Evolutionary conservation across 2,113 vertebrate genomes (phyloP).

Genomic region (Naja naja): DNA sequence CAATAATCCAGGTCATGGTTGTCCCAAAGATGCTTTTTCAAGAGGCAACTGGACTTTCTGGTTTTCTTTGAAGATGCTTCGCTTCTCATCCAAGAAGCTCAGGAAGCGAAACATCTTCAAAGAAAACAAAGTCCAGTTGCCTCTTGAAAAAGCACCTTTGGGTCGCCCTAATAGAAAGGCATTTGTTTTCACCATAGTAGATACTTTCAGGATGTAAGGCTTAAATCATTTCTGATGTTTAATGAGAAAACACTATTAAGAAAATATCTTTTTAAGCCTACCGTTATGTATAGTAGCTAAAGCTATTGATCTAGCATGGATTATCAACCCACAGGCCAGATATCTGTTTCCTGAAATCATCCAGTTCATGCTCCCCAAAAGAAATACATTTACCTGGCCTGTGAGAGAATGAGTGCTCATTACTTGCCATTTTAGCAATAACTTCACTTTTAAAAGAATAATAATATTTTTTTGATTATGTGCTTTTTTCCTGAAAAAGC

Average conservation of each 20-base stretch:
- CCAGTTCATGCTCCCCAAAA: neutral
- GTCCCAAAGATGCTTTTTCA: too few relatives aligned
- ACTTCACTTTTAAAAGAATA: neutral
- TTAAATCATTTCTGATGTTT: neutral
- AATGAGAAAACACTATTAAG: neutral
- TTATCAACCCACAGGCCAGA: neutral
- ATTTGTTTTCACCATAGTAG: neutral
- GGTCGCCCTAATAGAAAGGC: neutral
- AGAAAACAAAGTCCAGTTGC: too few relatives aligned
- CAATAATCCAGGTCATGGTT: too few relatives aligned
- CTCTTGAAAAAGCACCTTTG: too few relatives aligned
- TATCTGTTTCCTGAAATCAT: neutral
- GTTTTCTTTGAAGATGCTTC: too few relatives aligned
- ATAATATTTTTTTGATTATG: too few relatives aligned
- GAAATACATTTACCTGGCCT: neutral
- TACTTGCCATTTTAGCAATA: neutral
- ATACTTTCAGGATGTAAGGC: neutral
- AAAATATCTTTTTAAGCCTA: neutral
- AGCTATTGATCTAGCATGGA: neutral
- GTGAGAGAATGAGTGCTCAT: neutral
- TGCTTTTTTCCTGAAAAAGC: too few relatives aligned
- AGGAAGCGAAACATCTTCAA: too few relatives aligned
- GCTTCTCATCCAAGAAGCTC: too few relatives aligned
- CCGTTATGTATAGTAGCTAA: neutral
- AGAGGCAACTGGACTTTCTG: too few relatives aligned